Evolutionary conservation across 1,140 invertebrate genomes (phyloP).

Genomic region (Heliconius melpomene): DNA sequence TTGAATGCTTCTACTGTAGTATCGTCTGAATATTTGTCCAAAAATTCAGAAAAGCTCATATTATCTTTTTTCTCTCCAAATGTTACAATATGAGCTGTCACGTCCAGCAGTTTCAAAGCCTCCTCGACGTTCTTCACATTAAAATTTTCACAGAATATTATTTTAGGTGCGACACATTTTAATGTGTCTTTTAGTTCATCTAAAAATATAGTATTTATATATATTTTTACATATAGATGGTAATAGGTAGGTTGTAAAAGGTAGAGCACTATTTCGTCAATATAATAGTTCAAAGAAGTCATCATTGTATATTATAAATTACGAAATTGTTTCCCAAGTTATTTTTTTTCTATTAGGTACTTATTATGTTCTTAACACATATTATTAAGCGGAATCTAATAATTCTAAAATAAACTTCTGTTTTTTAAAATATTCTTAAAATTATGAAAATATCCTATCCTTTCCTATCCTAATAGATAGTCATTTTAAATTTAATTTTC

Average conservation of each 20-base stretch:
- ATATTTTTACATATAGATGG: not conserved
- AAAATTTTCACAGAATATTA: slow-evolving; percentile 53
- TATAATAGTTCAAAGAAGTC: no score
- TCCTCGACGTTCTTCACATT: slow-evolving; percentile 32
- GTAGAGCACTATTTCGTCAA: no score
- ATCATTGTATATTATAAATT: no score
- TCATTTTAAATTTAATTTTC: no score
- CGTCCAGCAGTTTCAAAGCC: slow-evolving; percentile 35
- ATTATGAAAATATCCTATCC: no score
- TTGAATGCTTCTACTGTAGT: slow-evolving; percentile 41
- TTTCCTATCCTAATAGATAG: no score
- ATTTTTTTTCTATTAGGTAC: no score
- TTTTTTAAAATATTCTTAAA: no score
- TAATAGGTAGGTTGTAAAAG: not conserved
- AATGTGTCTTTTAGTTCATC: slow-evolving; percentile 47
- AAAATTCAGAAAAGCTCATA: slow-evolving; percentile 42
- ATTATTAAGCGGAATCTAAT: no score
- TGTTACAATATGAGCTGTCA: slow-evolving; percentile 41
- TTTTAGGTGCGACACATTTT: slow-evolving; percentile 38
- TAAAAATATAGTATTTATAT: slow-evolving; percentile 18
- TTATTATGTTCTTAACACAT: no score
- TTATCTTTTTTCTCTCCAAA: slow-evolving; percentile 44
- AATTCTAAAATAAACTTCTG: no score
- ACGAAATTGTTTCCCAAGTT: no score
- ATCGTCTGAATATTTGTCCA: slow-evolving; percentile 41